phyloP scores from a whole-genome alignment of 2,888 invertebrate genomes.

The Serripes groenlandicus region DNA sequence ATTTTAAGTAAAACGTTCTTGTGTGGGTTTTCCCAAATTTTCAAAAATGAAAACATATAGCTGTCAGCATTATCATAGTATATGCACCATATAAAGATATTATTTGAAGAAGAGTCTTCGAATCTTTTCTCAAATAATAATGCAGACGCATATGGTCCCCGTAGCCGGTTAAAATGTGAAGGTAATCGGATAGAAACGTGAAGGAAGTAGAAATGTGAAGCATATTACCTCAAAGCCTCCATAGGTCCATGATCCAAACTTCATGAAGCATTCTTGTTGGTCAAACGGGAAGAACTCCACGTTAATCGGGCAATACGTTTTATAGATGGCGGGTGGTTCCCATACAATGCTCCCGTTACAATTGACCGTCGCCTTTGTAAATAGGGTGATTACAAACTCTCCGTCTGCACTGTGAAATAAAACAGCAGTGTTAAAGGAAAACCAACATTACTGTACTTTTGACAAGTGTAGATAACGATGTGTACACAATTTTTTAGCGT shows the following conservation, averaged over 20 bases:
- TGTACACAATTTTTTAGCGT: background rate
- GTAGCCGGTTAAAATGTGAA: no score
- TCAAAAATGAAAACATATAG: no score
- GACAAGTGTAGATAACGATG: background rate
- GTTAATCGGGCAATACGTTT: slow-evolving; percentile 91
- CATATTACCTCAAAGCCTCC: slow-evolving; percentile 90
- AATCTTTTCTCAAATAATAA: no score
- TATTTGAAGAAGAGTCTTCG: no score
- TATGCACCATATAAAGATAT: no score
- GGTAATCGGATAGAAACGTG: no score
- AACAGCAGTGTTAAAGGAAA: background rate
- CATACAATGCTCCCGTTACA: slow-evolving; percentile 96
- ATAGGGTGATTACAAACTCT: slow-evolving; percentile 96
- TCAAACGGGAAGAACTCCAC: slow-evolving; percentile 99
- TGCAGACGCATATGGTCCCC: no score
- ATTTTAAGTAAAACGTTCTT: no score
- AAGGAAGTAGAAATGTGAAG: no score
- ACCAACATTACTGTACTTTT: background rate
- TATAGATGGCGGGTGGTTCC: slow-evolving; percentile 99
- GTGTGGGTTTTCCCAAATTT: no score
- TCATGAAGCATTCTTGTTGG: slow-evolving; percentile 99
- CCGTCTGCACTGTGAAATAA: slow-evolving; percentile 93
- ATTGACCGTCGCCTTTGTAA: slow-evolving; percentile 97
- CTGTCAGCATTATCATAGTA: no score
- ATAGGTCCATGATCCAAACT: slow-evolving; percentile 99